A percentile compares a stretch with the other conserved stretches of the same genome.
phyloP scores from a whole-genome alignment of 2,113 vertebrate species.

The Leucoraja erinaceus region DNA sequence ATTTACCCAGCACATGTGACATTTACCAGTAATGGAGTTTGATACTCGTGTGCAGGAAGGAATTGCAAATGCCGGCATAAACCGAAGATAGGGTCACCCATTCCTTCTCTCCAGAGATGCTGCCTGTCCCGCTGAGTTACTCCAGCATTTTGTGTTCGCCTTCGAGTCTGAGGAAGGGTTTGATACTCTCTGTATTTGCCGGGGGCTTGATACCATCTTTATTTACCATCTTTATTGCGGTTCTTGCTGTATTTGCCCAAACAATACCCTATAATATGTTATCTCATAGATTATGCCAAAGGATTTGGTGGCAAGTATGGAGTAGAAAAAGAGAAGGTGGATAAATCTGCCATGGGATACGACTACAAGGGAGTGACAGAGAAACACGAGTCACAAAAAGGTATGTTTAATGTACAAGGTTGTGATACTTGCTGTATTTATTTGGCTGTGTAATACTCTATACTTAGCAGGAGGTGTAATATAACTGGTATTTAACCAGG shows the following conservation, averaged over 20 bases:
- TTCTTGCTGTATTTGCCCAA: not conserved
- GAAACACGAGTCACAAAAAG: constrained; percentile 80
- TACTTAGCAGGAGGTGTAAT: not conserved
- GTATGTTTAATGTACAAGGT: constrained; percentile 46
- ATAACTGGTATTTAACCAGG: not conserved
- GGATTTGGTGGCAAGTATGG: constrained; percentile 84
- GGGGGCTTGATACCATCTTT: not conserved
- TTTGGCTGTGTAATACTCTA: not conserved
- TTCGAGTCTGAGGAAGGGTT: too few relatives aligned
- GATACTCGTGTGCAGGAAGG: too few relatives aligned
- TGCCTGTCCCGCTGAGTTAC: too few relatives aligned
- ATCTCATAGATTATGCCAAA: constrained; percentile 66
- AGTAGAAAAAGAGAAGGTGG: constrained; percentile 73
- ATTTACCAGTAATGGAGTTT: too few relatives aligned
- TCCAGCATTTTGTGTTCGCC: too few relatives aligned
- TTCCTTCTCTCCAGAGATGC: too few relatives aligned
- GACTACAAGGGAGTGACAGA: constrained; percentile 77
- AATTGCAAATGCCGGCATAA: too few relatives aligned
- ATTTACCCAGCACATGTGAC: too few relatives aligned
- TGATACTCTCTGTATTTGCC: not conserved
- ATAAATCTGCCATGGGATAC: constrained; percentile 75
- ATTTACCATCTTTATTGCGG: not conserved
- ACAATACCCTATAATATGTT: not conserved
- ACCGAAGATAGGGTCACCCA: too few relatives aligned
- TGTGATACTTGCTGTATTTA: not conserved